These are phyloP conservation scores for Lacerta viridis DNA, from an alignment of 2,797 vertebrate species.

Conservation along the genomic window DNA sequence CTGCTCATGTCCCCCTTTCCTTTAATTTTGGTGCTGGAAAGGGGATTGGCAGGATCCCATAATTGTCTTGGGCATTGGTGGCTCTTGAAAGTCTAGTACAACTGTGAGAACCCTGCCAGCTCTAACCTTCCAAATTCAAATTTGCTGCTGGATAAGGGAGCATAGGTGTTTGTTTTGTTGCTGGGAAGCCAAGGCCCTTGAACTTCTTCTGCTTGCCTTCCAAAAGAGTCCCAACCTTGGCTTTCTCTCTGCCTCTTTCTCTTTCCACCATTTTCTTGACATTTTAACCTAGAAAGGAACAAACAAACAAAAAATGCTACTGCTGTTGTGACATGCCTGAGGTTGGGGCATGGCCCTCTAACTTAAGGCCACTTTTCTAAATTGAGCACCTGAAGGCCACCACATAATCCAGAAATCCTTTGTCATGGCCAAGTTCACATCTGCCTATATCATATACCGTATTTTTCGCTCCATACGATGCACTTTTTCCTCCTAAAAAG, in stretches of 20 bases:
- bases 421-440: neutral
- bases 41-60: too few species aligned
- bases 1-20: neutral
- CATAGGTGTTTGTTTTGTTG: neutral
- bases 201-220: neutral
- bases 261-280: neutral
- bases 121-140: neutral
- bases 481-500: too few species aligned
- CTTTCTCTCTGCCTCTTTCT: constrained; percentile 27
- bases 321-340: neutral
- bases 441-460: neutral
- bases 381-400: neutral
- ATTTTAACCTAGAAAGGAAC: neutral
- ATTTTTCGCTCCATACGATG: too few species aligned
- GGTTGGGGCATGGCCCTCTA: neutral
- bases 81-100: neutral
- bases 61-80: too few species aligned
- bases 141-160: neutral
- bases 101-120: neutral
- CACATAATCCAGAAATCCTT: constrained; percentile 1
- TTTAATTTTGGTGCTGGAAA: neutral
- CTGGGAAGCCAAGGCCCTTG: neutral
- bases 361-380: neutral
- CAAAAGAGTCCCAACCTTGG: neutral
- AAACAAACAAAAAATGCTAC: neutral